phyloP scores from a whole-genome alignment of 2,888 invertebrate genomes.

The Eupithecia subfuscata region DNA sequence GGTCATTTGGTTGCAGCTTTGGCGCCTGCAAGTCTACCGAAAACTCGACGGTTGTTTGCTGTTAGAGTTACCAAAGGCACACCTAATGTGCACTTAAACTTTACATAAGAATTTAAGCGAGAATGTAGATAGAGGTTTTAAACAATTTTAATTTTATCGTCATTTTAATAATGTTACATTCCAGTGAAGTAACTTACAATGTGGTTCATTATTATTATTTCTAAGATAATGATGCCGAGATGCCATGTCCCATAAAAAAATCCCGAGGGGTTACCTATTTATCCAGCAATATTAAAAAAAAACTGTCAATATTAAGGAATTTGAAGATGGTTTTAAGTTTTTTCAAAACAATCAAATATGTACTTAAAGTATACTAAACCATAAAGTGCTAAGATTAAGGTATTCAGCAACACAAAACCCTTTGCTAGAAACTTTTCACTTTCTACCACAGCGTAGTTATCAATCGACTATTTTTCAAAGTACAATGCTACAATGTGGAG shows the following conservation, averaged over 20 bases:
- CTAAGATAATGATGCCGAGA: too few relatives aligned
- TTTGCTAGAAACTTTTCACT: constrained; percentile 8
- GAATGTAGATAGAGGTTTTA: neutral
- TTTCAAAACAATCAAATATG: too few relatives aligned
- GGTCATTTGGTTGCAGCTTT: neutral
- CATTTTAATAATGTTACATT: neutral
- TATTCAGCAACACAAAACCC: neutral
- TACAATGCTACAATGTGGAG: constrained; percentile 6
- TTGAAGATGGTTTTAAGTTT: too few relatives aligned
- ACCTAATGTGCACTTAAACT: neutral
- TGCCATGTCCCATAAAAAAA: too few relatives aligned
- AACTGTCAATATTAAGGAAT: too few relatives aligned
- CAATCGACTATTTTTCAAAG: constrained; percentile 8
- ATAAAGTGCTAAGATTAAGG: neutral
- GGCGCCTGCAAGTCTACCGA: neutral
- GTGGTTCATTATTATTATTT: too few relatives aligned
- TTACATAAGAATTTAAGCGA: neutral
- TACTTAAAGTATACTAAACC: too few relatives aligned
- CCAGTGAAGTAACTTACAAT: neutral
- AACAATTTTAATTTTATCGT: neutral
- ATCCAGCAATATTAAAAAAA: too few relatives aligned
- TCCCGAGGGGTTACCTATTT: too few relatives aligned
- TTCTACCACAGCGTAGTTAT: constrained; percentile 5
- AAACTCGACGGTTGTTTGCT: neutral
- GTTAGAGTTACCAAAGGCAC: neutral